Evolutionary conservation across 1,140 invertebrate genomes (phyloP).

Genomic region (Trichomalopsis sarcophagae): DNA sequence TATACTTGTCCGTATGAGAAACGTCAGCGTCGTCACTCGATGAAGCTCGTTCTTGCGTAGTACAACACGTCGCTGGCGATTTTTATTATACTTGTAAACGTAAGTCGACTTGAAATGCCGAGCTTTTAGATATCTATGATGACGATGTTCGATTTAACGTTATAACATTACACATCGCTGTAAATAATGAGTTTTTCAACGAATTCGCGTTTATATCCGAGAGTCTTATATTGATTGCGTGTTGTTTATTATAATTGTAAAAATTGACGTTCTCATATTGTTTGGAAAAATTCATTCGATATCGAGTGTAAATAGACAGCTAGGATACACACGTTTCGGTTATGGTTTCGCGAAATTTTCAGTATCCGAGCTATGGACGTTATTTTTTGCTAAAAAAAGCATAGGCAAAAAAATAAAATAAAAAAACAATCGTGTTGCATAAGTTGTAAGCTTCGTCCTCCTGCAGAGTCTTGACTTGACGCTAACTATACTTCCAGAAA

Average conservation of each 20-base stretch:
- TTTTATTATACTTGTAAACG: constrained; percentile 29
- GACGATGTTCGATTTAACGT: constrained; percentile 49
- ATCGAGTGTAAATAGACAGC: background rate
- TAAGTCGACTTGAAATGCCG: constrained; percentile 40
- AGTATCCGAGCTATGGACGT: background rate
- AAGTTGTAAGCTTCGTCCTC: constrained; percentile 36
- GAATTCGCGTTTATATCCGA: background rate
- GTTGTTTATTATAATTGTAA: background rate
- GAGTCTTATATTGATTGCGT: background rate
- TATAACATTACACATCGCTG: constrained; percentile 37
- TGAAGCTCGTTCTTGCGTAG: background rate
- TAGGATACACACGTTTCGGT: no score
- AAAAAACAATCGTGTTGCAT: background rate
- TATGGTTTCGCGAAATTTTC: background rate
- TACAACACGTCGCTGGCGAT: background rate
- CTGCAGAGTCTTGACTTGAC: constrained; percentile 37
- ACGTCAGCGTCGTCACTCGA: no score
- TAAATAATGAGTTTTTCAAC: constrained; percentile 45
- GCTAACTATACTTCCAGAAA: constrained; percentile 50
- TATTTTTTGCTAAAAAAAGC: constrained; percentile 21
- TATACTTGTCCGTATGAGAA: no score
- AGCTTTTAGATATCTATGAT: constrained; percentile 41
- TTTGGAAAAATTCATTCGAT: background rate
- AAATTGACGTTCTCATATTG: background rate
- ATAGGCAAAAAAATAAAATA: background rate